Base-by-base conservation (phyloP, 2,797 vertebrate species). In the Cirrhinus molitorella region DNA sequence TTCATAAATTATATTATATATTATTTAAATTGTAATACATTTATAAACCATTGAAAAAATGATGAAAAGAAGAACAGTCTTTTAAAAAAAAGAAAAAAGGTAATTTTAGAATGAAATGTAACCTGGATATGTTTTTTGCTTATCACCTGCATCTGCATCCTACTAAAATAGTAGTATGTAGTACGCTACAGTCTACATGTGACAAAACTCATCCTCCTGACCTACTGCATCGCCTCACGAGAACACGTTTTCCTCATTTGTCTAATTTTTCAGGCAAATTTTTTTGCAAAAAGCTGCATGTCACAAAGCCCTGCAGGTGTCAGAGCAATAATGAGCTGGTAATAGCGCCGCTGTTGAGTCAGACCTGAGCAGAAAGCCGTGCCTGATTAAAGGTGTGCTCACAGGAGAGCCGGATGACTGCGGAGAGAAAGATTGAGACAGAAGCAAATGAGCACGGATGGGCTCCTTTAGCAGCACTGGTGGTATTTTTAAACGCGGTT, bases 401-500 rank as follows among this genome's bases (percentile, higher is more conserved):
- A 37, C 47, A 74, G 81, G 53, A 80, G 65, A 77, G 57, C 37
- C 31, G 67, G 45, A 40, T 45, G 66, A 84, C 23, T 13, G 43
- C 31, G 34, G 51, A 75, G 59, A 53, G 34, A 43, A 7, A 16
- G 66, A 76, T 75, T 81, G 76, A 70, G 49, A 85, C 55, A 74
- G 76, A 88, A 88, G 84, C 82, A 59, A 78, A 86, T 80, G 81
- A 68, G 25, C 71, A 59, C 5, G 80, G 87, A 79, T 23, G 55
- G 79, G 86, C 88, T 85, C 43, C 71, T 86, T 85, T 84, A 91
- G 88, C 90, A 88, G 87, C 92, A 93, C 91, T 91, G 90, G 87
- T 93, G 92, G 93, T 93, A 94, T 95, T 94, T 94, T 92, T 90
- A 92, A 91, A 93, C 83, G 81, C 90, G 89, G 89, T 92, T 89